phyloP scores from a whole-genome alignment of 2,113 vertebrate species.

The Malurus elegans region DNA sequence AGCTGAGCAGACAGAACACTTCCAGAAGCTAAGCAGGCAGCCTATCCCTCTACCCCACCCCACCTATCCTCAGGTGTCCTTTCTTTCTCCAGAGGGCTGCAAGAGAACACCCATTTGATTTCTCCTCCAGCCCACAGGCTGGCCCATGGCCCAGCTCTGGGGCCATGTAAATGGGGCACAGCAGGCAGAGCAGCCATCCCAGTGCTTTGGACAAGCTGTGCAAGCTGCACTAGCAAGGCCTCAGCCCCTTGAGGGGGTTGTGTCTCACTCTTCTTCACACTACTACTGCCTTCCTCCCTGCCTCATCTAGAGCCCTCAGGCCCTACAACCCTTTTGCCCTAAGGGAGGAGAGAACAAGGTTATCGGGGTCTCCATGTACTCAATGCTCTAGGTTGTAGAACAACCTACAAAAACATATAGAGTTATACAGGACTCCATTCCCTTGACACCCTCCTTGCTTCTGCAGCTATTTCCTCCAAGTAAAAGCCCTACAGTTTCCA shows the following conservation, averaged over 20 bases:
- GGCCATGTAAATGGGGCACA: not conserved
- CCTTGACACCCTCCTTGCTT: not conserved
- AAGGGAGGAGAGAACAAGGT: not conserved
- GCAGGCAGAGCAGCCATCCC: not conserved
- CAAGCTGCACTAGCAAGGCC: not conserved
- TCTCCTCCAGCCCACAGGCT: not conserved
- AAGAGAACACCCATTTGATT: not conserved
- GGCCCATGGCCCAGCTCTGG: not conserved
- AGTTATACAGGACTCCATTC: not conserved
- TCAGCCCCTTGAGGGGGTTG: not conserved
- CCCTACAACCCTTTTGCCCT: not conserved
- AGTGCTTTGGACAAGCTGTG: not conserved
- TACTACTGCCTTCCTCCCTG: not conserved
- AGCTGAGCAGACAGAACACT: not conserved
- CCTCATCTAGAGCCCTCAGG: not conserved
- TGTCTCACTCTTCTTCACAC: not conserved
- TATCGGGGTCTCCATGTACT: not conserved
- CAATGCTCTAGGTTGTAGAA: not conserved
- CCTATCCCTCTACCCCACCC: not conserved
- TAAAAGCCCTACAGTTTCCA: not conserved
- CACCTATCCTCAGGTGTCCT: not conserved
- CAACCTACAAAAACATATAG: not conserved
- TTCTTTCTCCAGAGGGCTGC: not conserved
- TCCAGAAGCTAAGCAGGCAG: not conserved
- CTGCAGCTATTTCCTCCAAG: not conserved